These are phyloP conservation scores for Centropus unirufus DNA, from an alignment of 2,113 vertebrate genomes.

Conservation along the genomic window DNA sequence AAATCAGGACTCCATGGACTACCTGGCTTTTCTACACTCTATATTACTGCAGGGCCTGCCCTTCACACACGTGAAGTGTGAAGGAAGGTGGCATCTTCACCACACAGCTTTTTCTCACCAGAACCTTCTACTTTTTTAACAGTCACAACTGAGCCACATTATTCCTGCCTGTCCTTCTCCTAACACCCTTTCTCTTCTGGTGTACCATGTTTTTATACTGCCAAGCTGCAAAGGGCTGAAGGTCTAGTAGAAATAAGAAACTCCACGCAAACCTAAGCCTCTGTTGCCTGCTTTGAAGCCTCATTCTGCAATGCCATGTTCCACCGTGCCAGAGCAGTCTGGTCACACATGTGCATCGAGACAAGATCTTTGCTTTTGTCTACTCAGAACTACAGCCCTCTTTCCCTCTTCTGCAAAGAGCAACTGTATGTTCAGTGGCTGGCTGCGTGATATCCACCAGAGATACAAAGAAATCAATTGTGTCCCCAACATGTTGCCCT, in stretches of 20 bases:
- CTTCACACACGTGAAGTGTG: accelerated
- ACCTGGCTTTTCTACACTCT: not conserved
- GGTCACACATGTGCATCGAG: not conserved
- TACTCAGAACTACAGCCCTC: not conserved
- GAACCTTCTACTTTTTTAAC: not conserved
- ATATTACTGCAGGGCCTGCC: too few relatives aligned
- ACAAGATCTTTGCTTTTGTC: not conserved
- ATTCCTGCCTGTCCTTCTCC: not conserved
- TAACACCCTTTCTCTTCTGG: not conserved
- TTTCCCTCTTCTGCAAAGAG: not conserved
- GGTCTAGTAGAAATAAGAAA: not conserved
- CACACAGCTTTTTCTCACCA: not conserved
- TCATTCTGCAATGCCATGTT: not conserved
- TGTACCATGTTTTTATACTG: not conserved
- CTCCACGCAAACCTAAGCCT: not conserved
- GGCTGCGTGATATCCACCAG: not conserved
- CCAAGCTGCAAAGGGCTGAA: not conserved
- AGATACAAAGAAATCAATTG: not conserved
- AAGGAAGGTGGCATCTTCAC: not conserved
- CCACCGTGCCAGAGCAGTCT: not conserved
- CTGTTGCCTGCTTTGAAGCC: not conserved
- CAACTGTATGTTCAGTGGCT: not conserved
- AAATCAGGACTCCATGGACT: not conserved
- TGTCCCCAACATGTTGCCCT: not conserved
- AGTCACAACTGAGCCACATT: accelerated